phyloP scores from a whole-genome alignment of 2,797 vertebrate species.

The Lophotriccus pileatus region DNA sequence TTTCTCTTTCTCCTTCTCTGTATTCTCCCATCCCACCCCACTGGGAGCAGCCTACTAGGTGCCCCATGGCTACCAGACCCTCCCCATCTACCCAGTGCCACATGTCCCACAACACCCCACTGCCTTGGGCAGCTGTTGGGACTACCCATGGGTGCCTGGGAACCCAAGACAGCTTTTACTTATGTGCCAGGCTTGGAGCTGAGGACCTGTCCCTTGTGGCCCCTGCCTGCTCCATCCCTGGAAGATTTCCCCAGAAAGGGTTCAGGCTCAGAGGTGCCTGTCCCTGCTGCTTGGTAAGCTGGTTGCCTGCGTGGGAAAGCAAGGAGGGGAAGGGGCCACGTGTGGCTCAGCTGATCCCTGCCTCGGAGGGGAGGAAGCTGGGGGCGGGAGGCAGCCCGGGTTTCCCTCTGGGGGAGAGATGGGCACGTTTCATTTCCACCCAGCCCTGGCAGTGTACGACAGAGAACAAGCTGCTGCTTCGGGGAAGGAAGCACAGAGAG shows the following conservation, averaged over 20 bases:
- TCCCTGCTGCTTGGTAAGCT: rapidly evolving
- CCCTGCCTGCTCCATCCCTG: neutral
- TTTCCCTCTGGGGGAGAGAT: slow-evolving; percentile 35
- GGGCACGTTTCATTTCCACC: slow-evolving; percentile 53
- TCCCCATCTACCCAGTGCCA: neutral
- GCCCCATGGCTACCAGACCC: neutral
- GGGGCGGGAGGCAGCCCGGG: slow-evolving; percentile 25
- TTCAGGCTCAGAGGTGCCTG: neutral
- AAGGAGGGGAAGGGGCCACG: slow-evolving; percentile 8
- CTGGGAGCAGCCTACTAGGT: neutral
- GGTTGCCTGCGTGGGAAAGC: rapidly evolving
- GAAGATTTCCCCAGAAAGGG: neutral
- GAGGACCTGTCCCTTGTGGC: neutral
- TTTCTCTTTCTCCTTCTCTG: neutral
- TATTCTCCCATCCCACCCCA: neutral
- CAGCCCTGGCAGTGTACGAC: neutral
- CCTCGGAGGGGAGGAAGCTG: neutral
- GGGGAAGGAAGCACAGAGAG: neutral
- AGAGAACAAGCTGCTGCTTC: rapidly evolving
- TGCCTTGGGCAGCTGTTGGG: neutral
- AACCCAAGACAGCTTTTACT: neutral
- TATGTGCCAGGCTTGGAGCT: neutral
- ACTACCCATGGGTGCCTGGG: neutral
- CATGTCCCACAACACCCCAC: neutral
- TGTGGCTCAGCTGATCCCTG: slow-evolving; percentile 6